A percentile compares a stretch with the other conserved stretches of the same genome.
Evolutionary conservation across 2,113 vertebrate genomes (phyloP).

Genomic region (Eleginops maclovinus): DNA sequence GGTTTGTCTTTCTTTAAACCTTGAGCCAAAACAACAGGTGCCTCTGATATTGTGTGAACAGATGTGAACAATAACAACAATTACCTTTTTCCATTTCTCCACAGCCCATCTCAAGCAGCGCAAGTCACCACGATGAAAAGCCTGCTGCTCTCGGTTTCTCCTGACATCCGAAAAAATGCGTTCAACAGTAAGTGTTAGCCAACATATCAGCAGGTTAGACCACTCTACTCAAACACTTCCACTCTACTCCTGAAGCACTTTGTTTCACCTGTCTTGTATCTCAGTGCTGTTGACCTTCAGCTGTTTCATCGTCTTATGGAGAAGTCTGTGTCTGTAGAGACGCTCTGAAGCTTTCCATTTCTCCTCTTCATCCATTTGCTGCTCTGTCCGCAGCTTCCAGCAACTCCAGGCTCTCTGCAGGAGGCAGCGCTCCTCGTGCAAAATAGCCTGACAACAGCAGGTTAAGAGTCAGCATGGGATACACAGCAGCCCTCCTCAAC

Average conservation of each 20-base stretch:
- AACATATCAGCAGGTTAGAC: background rate
- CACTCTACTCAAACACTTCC: background rate
- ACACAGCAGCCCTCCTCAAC: background rate
- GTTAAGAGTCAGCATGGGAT: background rate
- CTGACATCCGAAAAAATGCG: conserved; percentile 48
- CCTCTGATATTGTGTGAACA: background rate
- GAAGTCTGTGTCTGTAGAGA: conserved; percentile 67
- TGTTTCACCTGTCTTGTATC: conserved; percentile 68
- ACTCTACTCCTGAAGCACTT: background rate
- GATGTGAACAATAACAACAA: background rate
- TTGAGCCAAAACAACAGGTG: background rate
- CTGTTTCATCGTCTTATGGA: conserved; percentile 74
- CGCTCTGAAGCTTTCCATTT: conserved; percentile 76
- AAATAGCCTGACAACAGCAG: conserved; percentile 82
- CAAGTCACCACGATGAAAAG: conserved; percentile 60
- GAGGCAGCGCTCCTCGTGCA: conserved; percentile 80
- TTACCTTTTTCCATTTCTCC: conserved; percentile 78
- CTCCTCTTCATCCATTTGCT: conserved; percentile 71
- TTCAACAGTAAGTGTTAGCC: background rate
- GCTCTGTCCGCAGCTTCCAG: conserved; percentile 80
- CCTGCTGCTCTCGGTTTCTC: conserved; percentile 71
- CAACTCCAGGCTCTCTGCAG: conserved; percentile 79
- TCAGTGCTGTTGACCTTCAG: conserved; percentile 83
- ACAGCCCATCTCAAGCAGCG: conserved; percentile 66
- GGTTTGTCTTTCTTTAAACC: background rate